Base-by-base conservation (phyloP, 2,797 vertebrate genomes). In the Poeciliopsis infans region DNA sequence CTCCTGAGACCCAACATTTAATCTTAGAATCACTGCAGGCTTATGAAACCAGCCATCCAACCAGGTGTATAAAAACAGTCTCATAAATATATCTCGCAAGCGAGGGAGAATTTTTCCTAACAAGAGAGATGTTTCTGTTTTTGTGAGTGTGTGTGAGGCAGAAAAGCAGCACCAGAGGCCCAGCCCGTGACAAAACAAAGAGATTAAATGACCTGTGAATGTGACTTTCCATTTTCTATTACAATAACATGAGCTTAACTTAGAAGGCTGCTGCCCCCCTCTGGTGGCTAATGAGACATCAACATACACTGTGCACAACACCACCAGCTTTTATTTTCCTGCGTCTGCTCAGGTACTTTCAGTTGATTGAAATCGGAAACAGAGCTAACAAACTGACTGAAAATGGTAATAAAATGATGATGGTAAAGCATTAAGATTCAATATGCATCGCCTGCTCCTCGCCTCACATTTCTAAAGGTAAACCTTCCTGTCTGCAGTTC, bases 131-230 rank as follows among this genome's bases (percentile, higher is more conserved):
- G 77, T 72, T 64, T 85, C 69, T 33, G 71, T 73, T 81, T 76
- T 82, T 76, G 74, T 5, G 55, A 69, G 71, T 39, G 72, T 69
- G 72, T 72, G 74, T 8, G 75, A 74, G 82, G 87, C 79, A 88
- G 81, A 74, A 83, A 90, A 92, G 78, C 84, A 82, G 85, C 82
- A 89, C 92, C 85, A 84, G 87, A 88, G 90, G 93, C 92, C 87
- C 91, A 93, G 91, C 91, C 92, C 89, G 87, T 88, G 85, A 92
- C 90, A 92, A 93, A 93, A 94, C 91, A 95, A 94, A 94, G 92
- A 92, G 91, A 94, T 93, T 89, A 94, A 94, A 94, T 95, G 93
- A 95, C 92, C 94, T 94, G 93, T 94, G 93, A 95, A 94, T 94
- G 93, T 95, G 93, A 95, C 93, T 93, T 92, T 90, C 88, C 84